These are phyloP conservation scores for Caenorhabditis zanzibari DNA, from an alignment of 2,888 invertebrate species.

Conservation along the genomic window DNA sequence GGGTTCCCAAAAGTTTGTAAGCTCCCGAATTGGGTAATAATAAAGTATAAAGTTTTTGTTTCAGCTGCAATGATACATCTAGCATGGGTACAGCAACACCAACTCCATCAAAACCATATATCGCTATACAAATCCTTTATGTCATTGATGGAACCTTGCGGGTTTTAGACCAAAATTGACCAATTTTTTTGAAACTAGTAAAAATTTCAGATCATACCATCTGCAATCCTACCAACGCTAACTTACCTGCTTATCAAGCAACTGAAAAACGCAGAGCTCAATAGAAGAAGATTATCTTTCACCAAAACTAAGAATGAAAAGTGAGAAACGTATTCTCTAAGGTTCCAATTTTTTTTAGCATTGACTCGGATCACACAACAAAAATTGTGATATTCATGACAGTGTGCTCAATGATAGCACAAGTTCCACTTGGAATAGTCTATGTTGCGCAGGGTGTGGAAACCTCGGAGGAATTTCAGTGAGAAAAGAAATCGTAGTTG, in stretches of 20 bases:
- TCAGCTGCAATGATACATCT: not conserved
- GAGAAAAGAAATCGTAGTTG: not conserved
- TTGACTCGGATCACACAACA: slow-evolving; percentile 8
- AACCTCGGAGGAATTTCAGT: slow-evolving; percentile 7
- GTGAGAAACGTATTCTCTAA: not conserved
- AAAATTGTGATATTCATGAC: slow-evolving; percentile 17
- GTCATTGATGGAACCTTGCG: slow-evolving; percentile 4
- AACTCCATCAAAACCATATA: not conserved
- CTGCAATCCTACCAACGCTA: not conserved
- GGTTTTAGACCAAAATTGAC: not conserved
- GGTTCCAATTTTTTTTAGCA: not conserved
- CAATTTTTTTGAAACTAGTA: not conserved
- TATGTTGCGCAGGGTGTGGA: slow-evolving; percentile 4
- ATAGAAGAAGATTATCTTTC: not conserved
- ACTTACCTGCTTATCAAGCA: slow-evolving; percentile 1
- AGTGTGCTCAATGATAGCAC: not conserved
- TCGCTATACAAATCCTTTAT: not conserved
- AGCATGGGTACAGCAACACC: not conserved
- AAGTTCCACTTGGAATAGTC: slow-evolving; percentile 14
- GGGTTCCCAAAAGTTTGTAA: slow-evolving; percentile 5
- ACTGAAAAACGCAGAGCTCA: not conserved
- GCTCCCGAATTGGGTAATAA: no score
- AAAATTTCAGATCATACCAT: slow-evolving; percentile 9
- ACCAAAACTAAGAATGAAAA: not conserved
- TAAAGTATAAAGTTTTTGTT: not conserved